Base-by-base conservation (phyloP, 2,113 vertebrate species). In the Dipodomys spectabilis region DNA sequence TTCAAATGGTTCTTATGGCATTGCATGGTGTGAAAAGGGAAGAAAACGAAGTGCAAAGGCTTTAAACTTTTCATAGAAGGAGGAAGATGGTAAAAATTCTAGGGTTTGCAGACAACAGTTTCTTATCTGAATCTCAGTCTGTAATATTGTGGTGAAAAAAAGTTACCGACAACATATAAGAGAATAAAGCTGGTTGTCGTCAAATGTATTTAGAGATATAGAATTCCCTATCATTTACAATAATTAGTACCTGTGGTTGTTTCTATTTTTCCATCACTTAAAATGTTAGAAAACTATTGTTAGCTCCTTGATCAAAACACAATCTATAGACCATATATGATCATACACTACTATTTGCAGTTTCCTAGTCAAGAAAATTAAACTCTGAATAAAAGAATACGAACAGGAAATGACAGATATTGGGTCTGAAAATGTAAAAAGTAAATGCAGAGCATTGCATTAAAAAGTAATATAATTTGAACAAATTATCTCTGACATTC, bases 311-410 rank as follows among this genome's bases (percentile, higher is more conserved):
- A 35, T 5, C 18, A 74, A 8, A 71, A 12, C 5, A 83, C 68
- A 86, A 35, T 0, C 7, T 22, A 11, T 19, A 19, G 4, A 3
- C 5, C 15, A 12, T 7, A 57, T 15, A 57, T 3, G n/a, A 1
- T 49, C 65, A 22, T 57, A 6, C 45, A 8, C 22, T 4, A 71
- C 7, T 78, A 25, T 79, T 82, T 80, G 13, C 28, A 44, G 39
- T 89, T 0, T 4, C 0, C 30, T 89, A 7, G 27, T 2, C 35
- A 83, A 78, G 44, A 60, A 78, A 5, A 65, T 85, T 86, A 69
- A 6, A 6, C 57, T 74, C 27, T 49, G 9, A 2, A 39, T 94
- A 68, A 82, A 2, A 77, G 11, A 86, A 77, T 87, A 39, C 18
- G 77, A 84, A 88, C 23, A 35, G 22, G 5, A 82, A 86, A 67